Evolutionary conservation across 92 coral and sea anemone species (phyloP), one percentile per base, ranked within the genome.

Genomic region (Chrysogorgia sp.): DNA sequence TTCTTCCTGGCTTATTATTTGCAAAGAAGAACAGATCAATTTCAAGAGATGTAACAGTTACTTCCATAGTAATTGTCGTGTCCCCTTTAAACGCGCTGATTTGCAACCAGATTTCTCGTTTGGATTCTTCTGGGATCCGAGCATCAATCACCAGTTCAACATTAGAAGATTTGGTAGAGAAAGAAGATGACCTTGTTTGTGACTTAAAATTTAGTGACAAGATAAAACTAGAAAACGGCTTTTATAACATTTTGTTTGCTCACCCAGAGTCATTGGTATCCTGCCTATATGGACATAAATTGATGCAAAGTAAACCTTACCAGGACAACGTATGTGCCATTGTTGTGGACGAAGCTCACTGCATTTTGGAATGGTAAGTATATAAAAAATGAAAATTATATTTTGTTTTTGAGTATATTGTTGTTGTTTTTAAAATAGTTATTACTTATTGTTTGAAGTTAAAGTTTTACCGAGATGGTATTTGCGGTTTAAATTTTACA

Each of bases 261-360:
- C 76, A 69, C 23, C 76, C 76, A 1, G 76, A 69, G 76, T 23
- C 76, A 3, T 48, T 69, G 23, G 32, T 69, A n/a, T 69, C 76
- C 8, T 43, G 76, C 26, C 40, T 41, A 17, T 69, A 22, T 24
- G 76, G 59, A 45, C n/a, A 37, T 13, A 69, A 17, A 0, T 24
- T 69, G 40, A 10, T 69, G 5, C 40, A 6, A 30, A 69, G 37
- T 53, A 45, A 30, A 48, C 21, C 32, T 19, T 69, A 69, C 25
- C 76, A 7, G 32, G n/a, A n/a, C n/a, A n/a, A n/a, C n/a, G n/a
- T n/a, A n/a, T n/a, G n/a, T n/a, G n/a, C n/a, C n/a, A n/a, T 69
- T 22, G 76, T 69, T 17, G 76, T 69, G 40, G 76, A 69, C 26
- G 76, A 69, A 48, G 76, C 76, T 37, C 76, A 69, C 23, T 69